phyloP scores from a whole-genome alignment of 2,888 invertebrate species.

The Gymnoscelis rufifasciata region DNA sequence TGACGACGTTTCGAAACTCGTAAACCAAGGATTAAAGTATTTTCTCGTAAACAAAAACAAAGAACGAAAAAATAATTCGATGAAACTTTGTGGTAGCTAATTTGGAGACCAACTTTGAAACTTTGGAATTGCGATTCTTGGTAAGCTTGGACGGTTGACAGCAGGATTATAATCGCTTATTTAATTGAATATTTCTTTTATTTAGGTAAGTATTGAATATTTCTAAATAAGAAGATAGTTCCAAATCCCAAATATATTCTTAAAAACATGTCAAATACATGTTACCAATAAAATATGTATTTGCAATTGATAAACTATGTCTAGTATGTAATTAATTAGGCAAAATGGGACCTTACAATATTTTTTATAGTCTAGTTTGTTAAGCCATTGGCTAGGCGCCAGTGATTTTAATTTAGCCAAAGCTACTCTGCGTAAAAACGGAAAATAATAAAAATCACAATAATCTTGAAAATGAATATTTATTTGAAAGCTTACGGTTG shows the following conservation, averaged over 20 bases:
- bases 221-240: too few relatives aligned
- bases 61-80: slow-evolving; percentile 1
- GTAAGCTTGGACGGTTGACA: slow-evolving; percentile 1
- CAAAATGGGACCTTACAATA: too few relatives aligned
- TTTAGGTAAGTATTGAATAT: not conserved
- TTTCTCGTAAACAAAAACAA: slow-evolving; percentile 2
- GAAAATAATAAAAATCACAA: not conserved
- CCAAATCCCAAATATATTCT: too few relatives aligned
- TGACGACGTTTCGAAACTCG: not conserved
- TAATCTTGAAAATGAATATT: not conserved
- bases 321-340: too few relatives aligned
- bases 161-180: not conserved
- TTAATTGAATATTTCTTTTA: not conserved
- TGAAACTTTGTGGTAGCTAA: slow-evolving; percentile 1
- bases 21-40: not conserved
- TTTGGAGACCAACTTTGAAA: not conserved
- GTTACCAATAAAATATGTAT: too few relatives aligned
- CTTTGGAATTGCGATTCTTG: not conserved
- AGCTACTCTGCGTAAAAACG: not conserved
- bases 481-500: slow-evolving; percentile 1
- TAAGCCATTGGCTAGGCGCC: too few relatives aligned
- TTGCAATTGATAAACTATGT: too few relatives aligned
- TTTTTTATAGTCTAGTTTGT: too few relatives aligned
- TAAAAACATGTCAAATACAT: too few relatives aligned
- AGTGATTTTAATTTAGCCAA: too few relatives aligned